phyloP scores from a whole-genome alignment of 2,113 vertebrate species.

The Ranitomeya imitator region DNA sequence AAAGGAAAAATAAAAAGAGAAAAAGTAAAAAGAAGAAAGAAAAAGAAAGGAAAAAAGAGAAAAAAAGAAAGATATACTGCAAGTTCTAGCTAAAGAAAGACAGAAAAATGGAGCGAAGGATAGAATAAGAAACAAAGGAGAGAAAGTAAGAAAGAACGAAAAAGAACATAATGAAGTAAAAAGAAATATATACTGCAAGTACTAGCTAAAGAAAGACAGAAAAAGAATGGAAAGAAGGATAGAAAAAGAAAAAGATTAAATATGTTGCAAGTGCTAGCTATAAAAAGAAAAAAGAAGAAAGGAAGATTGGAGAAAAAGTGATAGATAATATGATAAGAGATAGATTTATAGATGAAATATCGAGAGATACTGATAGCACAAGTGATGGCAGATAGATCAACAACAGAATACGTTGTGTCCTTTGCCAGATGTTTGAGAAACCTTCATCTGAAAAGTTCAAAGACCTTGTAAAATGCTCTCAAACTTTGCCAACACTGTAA shows the following conservation, averaged over 20 bases:
- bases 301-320: background rate
- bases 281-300: no score
- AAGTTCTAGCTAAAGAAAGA: background rate
- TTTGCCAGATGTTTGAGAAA: conserved; percentile 45
- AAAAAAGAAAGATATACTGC: no score
- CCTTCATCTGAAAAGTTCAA: conserved; percentile 46
- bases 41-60: no score
- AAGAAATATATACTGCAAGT: no score
- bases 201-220: background rate
- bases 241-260: no score
- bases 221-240: no score
- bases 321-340: background rate
- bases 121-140: no score
- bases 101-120: background rate
- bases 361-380: background rate
- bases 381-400: background rate
- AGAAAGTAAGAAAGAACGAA: no score
- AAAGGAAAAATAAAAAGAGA: no score
- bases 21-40: no score
- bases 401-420: conserved; percentile 22
- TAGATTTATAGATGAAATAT: background rate
- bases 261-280: no score
- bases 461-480: conserved; percentile 32
- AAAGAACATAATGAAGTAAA: no score
- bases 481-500: conserved; percentile 47